Conservation (phyloP, 2,797 vertebrate genomes). For the Oreochromis mossambicus region DNA sequence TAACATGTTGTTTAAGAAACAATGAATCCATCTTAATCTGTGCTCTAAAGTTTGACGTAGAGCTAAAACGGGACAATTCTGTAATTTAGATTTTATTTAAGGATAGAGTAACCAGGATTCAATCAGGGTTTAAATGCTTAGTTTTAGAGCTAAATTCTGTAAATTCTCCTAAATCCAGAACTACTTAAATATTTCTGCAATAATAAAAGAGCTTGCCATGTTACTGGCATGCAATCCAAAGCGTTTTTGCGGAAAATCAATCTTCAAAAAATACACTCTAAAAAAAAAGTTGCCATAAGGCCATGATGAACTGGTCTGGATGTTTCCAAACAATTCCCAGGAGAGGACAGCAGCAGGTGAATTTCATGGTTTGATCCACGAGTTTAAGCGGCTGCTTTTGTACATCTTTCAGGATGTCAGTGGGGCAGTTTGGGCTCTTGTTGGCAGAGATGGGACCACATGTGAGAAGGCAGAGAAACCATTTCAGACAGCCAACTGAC, state of each 20-base stretch:
- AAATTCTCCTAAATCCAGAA: background rate
- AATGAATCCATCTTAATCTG: background rate
- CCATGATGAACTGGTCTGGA: background rate
- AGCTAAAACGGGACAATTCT: background rate
- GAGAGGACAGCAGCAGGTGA: background rate
- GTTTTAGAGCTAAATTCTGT: background rate
- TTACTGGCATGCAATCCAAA: background rate
- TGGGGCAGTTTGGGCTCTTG: background rate
- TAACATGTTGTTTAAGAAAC: background rate
- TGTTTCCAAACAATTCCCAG: background rate
- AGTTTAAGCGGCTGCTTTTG: background rate
- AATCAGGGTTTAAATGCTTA: background rate
- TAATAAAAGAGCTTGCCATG: background rate
- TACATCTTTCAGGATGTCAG: background rate
- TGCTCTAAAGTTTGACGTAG: background rate
- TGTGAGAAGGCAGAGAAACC: background rate
- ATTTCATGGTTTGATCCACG: background rate
- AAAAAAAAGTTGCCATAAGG: background rate
- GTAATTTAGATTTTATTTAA: background rate
- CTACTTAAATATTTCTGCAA: background rate
- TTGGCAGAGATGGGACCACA: background rate
- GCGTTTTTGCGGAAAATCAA: background rate
- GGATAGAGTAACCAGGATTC: background rate
- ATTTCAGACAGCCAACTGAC: background rate
- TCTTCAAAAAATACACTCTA: background rate